Percentiles rank a stretch among this genome's conserved stretches.
Evolutionary conservation across 2,113 vertebrate genomes (phyloP).

Genomic region (Gymnogyps californianus): DNA sequence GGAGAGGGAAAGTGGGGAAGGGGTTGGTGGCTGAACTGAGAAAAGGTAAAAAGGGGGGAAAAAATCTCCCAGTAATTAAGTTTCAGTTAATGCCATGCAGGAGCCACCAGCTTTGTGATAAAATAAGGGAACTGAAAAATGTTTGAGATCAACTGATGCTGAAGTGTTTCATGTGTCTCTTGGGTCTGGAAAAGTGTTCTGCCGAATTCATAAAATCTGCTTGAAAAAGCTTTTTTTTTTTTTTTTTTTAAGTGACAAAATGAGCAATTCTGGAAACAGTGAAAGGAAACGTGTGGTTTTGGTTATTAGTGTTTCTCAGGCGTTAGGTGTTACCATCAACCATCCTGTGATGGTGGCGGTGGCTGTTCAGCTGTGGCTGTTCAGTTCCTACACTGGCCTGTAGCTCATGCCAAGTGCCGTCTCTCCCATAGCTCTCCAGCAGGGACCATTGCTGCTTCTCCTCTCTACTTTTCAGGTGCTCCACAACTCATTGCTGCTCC

Average conservation of each 20-base stretch:
- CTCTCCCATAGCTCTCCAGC: background rate
- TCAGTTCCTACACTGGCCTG: rapidly evolving
- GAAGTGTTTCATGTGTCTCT: background rate
- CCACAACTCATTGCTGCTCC: background rate
- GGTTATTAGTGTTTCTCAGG: background rate
- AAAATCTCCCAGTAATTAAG: background rate
- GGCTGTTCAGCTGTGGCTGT: background rate
- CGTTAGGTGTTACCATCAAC: background rate
- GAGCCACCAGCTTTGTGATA: background rate
- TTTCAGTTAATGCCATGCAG: background rate
- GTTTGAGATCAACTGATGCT: background rate
- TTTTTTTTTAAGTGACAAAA: background rate
- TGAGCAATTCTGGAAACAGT: background rate
- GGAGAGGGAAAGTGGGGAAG: background rate
- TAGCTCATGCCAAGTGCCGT: background rate
- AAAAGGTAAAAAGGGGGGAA: background rate
- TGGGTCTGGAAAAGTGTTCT: background rate
- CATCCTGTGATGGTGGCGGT: background rate
- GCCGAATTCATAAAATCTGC: background rate
- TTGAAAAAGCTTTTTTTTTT: background rate
- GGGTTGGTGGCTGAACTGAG: background rate
- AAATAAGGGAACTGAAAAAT: background rate
- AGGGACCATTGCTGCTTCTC: background rate
- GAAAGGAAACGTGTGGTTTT: background rate
- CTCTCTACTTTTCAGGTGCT: background rate